phyloP scores from a whole-genome alignment of 2,113 vertebrate genomes.

The Geothlypis trichas region DNA sequence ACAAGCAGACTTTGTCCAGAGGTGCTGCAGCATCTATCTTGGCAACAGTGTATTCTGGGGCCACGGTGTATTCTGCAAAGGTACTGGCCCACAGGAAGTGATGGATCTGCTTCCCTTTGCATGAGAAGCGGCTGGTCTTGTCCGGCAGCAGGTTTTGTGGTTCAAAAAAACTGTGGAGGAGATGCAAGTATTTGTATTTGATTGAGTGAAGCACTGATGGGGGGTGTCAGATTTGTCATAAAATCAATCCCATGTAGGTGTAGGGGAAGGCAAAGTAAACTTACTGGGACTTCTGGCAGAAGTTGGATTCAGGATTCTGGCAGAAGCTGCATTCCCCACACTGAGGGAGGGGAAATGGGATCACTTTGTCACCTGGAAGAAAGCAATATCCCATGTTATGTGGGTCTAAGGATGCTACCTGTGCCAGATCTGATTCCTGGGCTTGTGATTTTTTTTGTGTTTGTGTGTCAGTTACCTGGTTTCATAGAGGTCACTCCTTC shows the following conservation, averaged over 20 bases:
- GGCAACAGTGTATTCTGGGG: constrained; percentile 71
- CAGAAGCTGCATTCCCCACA: background rate
- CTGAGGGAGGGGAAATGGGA: background rate
- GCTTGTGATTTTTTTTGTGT: too few relatives aligned
- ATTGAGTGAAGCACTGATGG: background rate
- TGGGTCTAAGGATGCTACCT: too few relatives aligned
- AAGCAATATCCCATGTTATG: too few relatives aligned
- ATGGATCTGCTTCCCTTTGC: constrained; percentile 78
- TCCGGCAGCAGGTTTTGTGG: constrained; percentile 60
- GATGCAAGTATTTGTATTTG: background rate
- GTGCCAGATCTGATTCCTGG: too few relatives aligned
- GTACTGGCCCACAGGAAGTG: constrained; percentile 82
- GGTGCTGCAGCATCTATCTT: constrained; percentile 81
- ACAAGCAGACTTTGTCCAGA: constrained; percentile 82
- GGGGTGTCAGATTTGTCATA: background rate
- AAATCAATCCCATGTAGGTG: too few relatives aligned
- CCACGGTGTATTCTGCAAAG: constrained; percentile 85
- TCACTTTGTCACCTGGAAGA: background rate
- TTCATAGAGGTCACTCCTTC: background rate
- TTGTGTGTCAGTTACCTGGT: background rate
- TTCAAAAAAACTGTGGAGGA: background rate
- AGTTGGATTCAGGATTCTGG: background rate
- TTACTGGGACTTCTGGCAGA: background rate
- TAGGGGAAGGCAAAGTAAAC: background rate
- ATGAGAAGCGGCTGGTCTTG: constrained; percentile 76